A percentile compares a stretch with the other conserved stretches of the same genome.
Evolutionary conservation across 2,888 invertebrate species (phyloP).

Genomic region (Panorpa germanica): DNA sequence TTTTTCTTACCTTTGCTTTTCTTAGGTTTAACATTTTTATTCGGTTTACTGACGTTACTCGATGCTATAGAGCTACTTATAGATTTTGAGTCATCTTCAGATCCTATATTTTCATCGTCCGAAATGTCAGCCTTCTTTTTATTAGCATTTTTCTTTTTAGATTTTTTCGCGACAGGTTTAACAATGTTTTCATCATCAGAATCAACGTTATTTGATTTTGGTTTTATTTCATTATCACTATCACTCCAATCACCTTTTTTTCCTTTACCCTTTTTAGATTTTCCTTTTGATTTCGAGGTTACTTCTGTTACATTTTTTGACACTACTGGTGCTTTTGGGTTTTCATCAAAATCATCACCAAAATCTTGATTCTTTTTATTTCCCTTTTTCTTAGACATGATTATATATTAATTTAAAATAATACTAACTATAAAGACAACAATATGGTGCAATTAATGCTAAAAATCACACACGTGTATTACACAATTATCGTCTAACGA

Average conservation of each 20-base stretch:
- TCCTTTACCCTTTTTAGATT: conserved; percentile 27
- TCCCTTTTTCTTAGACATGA: conserved; percentile 39
- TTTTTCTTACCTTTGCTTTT: conserved; percentile 29
- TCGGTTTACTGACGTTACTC: conserved; percentile 10
- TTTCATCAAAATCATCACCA: conserved; percentile 30
- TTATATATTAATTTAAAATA: conserved; percentile 9
- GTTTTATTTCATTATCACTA: conserved; percentile 22
- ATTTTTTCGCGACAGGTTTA: conserved; percentile 27
- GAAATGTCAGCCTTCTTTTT: no score
- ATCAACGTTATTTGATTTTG: conserved; percentile 19
- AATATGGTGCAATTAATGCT: no score
- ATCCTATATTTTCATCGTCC: conserved; percentile 8
- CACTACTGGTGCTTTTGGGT: conserved; percentile 17
- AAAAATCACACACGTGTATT: no score
- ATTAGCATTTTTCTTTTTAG: conserved; percentile 23
- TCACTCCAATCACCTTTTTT: conserved; percentile 25
- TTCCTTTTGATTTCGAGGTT: conserved; percentile 30
- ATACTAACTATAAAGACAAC: no score
- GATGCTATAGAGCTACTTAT: conserved; percentile 9
- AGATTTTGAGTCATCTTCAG: conserved; percentile 11
- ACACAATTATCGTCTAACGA: no score
- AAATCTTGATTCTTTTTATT: conserved; percentile 35
- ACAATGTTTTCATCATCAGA: conserved; percentile 26
- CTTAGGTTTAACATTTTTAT: conserved; percentile 18
- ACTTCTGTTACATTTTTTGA: conserved; percentile 21